These are phyloP conservation scores for Adelognathus sp. DNA, from an alignment of 2,888 invertebrate species.

Conservation along the genomic window DNA sequence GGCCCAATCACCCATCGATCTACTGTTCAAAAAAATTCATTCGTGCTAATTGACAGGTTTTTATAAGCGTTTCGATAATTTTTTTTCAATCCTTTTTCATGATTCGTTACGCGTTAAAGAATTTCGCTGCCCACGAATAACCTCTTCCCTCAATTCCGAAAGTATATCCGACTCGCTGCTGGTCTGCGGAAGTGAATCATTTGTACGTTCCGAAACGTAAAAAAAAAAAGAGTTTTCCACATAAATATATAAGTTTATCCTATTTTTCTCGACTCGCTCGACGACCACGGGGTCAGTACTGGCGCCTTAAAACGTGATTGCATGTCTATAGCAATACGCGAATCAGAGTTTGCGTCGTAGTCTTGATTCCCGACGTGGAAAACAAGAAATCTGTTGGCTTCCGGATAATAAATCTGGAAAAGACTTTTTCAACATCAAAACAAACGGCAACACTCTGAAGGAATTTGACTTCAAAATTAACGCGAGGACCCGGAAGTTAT, in stretches of 20 bases:
- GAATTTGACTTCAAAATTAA: too few species aligned
- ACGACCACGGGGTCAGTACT: background rate
- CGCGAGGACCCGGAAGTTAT: too few species aligned
- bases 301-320: background rate
- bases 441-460: too few species aligned
- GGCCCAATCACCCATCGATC: too few species aligned
- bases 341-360: background rate
- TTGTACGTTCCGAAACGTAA: background rate
- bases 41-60: too few species aligned
- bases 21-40: too few species aligned
- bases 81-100: too few species aligned
- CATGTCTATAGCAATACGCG: background rate
- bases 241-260: background rate
- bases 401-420: background rate
- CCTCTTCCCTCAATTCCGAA: too few species aligned
- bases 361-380: background rate
- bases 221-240: background rate
- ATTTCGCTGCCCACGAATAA: too few species aligned
- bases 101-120: too few species aligned
- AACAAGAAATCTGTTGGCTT: background rate
- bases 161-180: background rate
- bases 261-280: background rate
- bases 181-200: background rate
- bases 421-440: background rate
- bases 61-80: too few species aligned